A percentile compares a stretch with the other conserved stretches of the same genome.
Evolutionary conservation across 2,113 vertebrate genomes (phyloP).

Genomic region (Malurus alboscapulatus): DNA sequence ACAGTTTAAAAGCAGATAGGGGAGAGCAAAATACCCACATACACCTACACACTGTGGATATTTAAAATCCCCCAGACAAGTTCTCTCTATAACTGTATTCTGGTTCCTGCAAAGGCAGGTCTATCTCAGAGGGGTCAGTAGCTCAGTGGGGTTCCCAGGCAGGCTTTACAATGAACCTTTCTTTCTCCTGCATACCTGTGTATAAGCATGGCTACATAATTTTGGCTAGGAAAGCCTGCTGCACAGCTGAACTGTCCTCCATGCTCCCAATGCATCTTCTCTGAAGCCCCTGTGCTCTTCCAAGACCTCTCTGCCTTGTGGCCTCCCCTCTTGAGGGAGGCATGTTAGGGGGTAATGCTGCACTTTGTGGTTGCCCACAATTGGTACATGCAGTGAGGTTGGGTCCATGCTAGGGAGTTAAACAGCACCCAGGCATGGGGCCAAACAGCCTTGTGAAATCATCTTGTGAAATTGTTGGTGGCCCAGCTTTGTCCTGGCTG

Average conservation of each 20-base stretch:
- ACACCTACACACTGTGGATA: background rate
- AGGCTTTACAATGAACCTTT: background rate
- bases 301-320: background rate
- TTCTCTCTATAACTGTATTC: too few relatives aligned
- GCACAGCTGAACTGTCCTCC: background rate
- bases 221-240: background rate
- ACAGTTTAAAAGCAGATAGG: background rate
- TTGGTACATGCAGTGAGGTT: accelerated
- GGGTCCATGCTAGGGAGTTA: background rate
- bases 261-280: background rate
- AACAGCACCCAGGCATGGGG: background rate
- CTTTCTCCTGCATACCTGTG: background rate
- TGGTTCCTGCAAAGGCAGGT: background rate
- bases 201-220: background rate
- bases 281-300: background rate
- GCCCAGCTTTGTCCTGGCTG: accelerated
- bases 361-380: background rate
- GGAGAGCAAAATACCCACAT: background rate
- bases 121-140: background rate
- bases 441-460: background rate
- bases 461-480: background rate
- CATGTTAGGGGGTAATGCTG: background rate
- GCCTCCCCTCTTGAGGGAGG: background rate
- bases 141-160: background rate
- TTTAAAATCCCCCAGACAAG: background rate